Evolutionary conservation across 1,140 invertebrate genomes (phyloP), one percentile per base, ranked within the genome.

Genomic region (Drosophila micromelanica): DNA sequence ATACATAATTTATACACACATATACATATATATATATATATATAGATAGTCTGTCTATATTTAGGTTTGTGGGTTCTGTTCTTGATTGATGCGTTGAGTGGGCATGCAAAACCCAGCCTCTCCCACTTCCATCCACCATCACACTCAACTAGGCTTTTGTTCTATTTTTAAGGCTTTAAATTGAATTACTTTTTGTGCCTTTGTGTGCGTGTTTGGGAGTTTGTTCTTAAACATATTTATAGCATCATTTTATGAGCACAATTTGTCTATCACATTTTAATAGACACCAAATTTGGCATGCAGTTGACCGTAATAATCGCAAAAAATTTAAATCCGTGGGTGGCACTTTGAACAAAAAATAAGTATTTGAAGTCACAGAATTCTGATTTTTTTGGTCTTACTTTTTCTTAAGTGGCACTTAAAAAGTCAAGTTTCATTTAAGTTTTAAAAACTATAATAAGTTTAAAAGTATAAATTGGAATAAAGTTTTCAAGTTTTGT

Each of bases 111-210:
- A 49, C 51, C 30, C 11, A 40, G 55, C 48, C 9, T 45, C 5
- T 5, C 43, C 43, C 43, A 20, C 35, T 9, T 1, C 17, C 5
- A 17, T n/a, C 17, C 8, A 8, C 5, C 63, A 55, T 62, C 62
- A 68, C 56, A 73, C 68, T 81, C 55, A 67, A 67, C 65, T 84
- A 78, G 75, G 75, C 75, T 63, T 78, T 69, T 81, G 79, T 82
- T 64, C 79, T 82, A 82, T 82, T 82, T 81, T 84, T 63, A 84
- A 76, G 80, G 76, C 76, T 73, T 82, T 64, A 68, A 77, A 73
- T 55, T 75, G 59, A 67, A 80, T 73, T 80, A 80, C 69, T 32
- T 61, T 27, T 27, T 23, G 43, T 59, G 13, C 27, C 40, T 49
- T 17, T 15, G 32, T 55, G 45, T 45, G 27, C n/a, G 32, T 55